Base-by-base conservation (phyloP, 2,113 vertebrate species). In the Glareola pratincola region DNA sequence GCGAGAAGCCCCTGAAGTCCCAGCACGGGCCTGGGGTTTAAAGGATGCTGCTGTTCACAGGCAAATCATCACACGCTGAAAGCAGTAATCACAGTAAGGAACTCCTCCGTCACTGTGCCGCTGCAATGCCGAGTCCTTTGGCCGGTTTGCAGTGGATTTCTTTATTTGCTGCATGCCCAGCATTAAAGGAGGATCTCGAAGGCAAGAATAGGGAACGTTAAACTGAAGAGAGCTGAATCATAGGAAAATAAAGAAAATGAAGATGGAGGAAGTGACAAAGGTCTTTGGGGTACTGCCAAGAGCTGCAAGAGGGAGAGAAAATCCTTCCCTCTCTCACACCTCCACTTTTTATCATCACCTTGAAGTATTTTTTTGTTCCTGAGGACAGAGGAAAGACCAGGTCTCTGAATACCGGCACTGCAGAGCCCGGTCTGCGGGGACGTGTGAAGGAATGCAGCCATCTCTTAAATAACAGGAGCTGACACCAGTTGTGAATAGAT, bases 401-500 rank as follows among this genome's bases (percentile, higher is more conserved):
- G 8, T 79, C 39, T 32, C 39, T 72, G 62, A 37, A 26, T 34
- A 41, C 8, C 79, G 22, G 41, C 9, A 3, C 47, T 64, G 48
- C 85, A 23, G 79, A 96, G 69, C 67, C 79, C 0, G 0, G 20
- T 72, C 48, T 64, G 76, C 7, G 0, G 66, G 39, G 80, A 78
- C 51, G 13, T 15, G 51, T 59, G 71, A 88, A 84, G 83, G 81
- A 78, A 41, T 69, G 73, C 88, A 94, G 92, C 90, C 94, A 60
- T 45, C 71, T 83, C 90, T 92, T 92, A 71, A 95, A 78, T 72
- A 95, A 53, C 90, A 66, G 64, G 43, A 96, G 60, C 27, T 93
- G 95, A 69, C 95, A 93, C 68, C 48, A 86, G 88, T 81, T 75
- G 86, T 91, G 93, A 92, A 89, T 64, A 93, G 94, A 91, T 92